A percentile compares a stretch with the other conserved stretches of the same genome.
These are phyloP conservation scores for Eupelmus urozonus DNA, from an alignment of 2,888 invertebrate species.

Conservation along the genomic window DNA sequence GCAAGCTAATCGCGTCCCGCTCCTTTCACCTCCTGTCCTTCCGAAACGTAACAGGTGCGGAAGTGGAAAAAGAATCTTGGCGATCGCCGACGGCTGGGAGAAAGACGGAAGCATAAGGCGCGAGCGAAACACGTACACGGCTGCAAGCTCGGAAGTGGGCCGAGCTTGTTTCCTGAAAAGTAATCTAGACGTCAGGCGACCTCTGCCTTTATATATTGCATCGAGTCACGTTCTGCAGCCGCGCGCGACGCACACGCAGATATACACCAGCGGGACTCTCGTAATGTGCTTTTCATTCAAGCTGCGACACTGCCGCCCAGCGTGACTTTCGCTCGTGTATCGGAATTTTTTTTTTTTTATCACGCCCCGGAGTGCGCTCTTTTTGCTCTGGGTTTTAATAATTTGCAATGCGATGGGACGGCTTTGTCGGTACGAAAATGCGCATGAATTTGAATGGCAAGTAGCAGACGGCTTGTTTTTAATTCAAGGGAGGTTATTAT, in stretches of 20 bases:
- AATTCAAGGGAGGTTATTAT: conserved; percentile 3
- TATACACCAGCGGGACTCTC: background rate
- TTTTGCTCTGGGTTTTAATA: background rate
- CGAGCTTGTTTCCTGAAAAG: conserved; percentile 52
- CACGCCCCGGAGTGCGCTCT: too few species aligned
- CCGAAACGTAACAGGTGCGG: conserved; percentile 25
- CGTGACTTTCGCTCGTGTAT: conserved; percentile 19
- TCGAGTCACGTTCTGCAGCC: conserved; percentile 30
- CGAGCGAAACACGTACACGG: background rate
- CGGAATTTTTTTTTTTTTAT: background rate
- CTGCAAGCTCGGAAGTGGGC: conserved; percentile 16
- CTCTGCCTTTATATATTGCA: conserved; percentile 25
- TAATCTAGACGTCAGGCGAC: conserved; percentile 49
- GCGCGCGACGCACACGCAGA: background rate
- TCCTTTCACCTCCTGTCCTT: background rate
- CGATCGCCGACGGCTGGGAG: background rate
- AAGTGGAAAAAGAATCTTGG: background rate
- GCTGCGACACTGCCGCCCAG: background rate
- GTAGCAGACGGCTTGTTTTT: background rate
- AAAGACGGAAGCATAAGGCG: background rate
- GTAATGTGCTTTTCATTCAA: background rate
- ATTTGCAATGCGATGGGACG: background rate
- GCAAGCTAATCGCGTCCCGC: too few species aligned
- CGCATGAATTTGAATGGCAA: conserved; percentile 8
- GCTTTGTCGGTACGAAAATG: background rate